Evolutionary conservation across 2,797 vertebrate species (phyloP).

Genomic region (Urocyon cinereoargenteus): DNA sequence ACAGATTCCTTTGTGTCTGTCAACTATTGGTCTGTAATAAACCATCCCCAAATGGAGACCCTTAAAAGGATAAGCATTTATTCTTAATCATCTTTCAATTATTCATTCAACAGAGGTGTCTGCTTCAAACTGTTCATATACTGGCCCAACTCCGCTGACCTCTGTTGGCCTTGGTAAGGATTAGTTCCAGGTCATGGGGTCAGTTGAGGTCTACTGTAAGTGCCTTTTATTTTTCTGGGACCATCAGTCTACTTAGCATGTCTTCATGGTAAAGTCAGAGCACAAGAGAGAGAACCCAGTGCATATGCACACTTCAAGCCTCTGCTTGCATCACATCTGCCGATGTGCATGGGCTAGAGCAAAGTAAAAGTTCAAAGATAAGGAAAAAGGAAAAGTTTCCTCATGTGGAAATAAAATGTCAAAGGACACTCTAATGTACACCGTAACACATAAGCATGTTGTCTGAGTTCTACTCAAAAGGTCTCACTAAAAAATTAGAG

Average conservation of each 20-base stretch:
- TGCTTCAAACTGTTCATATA: background rate
- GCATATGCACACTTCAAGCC: background rate
- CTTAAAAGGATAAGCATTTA: background rate
- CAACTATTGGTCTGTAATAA: background rate
- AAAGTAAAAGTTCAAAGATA: background rate
- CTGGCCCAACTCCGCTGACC: background rate
- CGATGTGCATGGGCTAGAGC: background rate
- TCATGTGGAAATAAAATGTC: background rate
- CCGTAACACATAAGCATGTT: background rate
- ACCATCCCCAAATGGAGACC: accelerated
- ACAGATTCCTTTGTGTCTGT: background rate
- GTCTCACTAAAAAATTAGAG: background rate
- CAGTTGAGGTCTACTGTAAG: background rate
- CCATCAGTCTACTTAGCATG: background rate
- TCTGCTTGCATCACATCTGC: background rate
- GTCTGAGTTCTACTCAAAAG: background rate
- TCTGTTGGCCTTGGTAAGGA: background rate
- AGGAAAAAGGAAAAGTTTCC: background rate
- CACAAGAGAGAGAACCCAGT: background rate
- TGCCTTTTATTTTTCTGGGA: background rate
- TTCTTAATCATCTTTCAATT: background rate
- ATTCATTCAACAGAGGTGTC: background rate
- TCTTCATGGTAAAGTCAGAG: background rate
- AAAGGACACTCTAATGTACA: background rate
- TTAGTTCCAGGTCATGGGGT: background rate